phyloP scores from a whole-genome alignment of 2,797 vertebrate species.

The Anniella stebbinsi region DNA sequence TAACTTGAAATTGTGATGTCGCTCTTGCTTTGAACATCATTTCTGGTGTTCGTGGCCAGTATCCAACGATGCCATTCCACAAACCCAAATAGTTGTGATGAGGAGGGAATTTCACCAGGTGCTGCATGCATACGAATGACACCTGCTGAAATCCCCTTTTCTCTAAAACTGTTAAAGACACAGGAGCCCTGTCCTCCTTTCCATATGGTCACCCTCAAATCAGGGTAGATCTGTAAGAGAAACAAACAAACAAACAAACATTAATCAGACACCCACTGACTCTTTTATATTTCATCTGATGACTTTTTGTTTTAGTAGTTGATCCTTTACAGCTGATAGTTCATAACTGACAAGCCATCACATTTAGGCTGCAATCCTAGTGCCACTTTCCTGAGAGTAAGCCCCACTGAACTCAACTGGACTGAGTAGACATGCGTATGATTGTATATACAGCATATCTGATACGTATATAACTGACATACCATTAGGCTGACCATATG shows the following conservation, averaged over 20 bases:
- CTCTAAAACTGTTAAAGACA: too few relatives aligned
- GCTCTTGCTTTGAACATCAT: too few relatives aligned
- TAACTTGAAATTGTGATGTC: too few relatives aligned
- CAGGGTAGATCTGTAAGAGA: background rate
- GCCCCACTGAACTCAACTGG: background rate
- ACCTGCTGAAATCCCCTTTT: too few relatives aligned
- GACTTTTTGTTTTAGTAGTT: background rate
- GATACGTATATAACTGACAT: background rate
- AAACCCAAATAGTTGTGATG: too few relatives aligned
- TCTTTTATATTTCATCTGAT: background rate
- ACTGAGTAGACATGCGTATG: background rate
- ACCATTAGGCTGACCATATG: too few relatives aligned
- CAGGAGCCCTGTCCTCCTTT: too few relatives aligned
- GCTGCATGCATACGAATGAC: too few relatives aligned
- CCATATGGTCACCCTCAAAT: too few relatives aligned
- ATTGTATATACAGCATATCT: background rate
- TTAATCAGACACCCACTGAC: background rate
- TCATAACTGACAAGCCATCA: background rate
- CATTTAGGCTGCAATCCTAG: background rate
- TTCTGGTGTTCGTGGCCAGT: too few relatives aligned
- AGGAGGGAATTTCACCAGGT: too few relatives aligned
- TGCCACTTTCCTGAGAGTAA: background rate
- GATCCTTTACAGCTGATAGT: background rate
- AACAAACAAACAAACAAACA: background rate
- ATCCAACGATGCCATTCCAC: too few relatives aligned